Evolutionary conservation across 2,888 invertebrate species (phyloP).

Genomic region (Neoitamus cyanurus): DNA sequence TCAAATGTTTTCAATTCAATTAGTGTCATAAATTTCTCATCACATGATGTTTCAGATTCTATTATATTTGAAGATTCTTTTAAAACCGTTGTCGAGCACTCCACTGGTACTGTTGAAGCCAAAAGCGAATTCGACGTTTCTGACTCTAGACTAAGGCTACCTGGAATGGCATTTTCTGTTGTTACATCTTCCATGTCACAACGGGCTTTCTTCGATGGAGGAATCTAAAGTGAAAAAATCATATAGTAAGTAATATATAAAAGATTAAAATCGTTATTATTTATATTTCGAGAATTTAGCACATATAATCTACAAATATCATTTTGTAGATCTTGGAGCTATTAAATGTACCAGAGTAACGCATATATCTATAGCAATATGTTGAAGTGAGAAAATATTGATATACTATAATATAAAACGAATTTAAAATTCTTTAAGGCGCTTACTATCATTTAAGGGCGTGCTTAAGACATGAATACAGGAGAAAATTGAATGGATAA

Average conservation of each 20-base stretch:
- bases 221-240: neutral
- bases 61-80: conserved; percentile 26
- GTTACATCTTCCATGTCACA: conserved; percentile 18
- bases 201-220: conserved; percentile 9
- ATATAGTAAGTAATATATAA: conserved; percentile 49
- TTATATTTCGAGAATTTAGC: conserved; percentile 59
- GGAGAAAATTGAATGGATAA: too few relatives aligned
- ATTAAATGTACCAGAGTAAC: too few relatives aligned
- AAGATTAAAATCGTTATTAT: conserved; percentile 59
- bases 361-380: too few relatives aligned
- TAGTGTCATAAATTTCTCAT: conserved; percentile 29
- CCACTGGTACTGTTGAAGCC: neutral
- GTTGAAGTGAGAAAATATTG: too few relatives aligned
- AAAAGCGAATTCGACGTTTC: neutral
- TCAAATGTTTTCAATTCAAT: conserved; percentile 8
- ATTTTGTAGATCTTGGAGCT: too few relatives aligned
- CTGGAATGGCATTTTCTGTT: conserved; percentile 39
- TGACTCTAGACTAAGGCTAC: conserved; percentile 39
- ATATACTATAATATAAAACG: too few relatives aligned
- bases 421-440: too few relatives aligned
- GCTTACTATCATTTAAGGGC: too few relatives aligned
- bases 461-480: too few relatives aligned
- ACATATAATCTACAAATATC: too few relatives aligned
- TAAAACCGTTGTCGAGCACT: neutral
- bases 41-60: conserved; percentile 33